Conservation (phyloP, 53 echinoderm and acorn worm species). For the Luidia sarsii region DNA sequence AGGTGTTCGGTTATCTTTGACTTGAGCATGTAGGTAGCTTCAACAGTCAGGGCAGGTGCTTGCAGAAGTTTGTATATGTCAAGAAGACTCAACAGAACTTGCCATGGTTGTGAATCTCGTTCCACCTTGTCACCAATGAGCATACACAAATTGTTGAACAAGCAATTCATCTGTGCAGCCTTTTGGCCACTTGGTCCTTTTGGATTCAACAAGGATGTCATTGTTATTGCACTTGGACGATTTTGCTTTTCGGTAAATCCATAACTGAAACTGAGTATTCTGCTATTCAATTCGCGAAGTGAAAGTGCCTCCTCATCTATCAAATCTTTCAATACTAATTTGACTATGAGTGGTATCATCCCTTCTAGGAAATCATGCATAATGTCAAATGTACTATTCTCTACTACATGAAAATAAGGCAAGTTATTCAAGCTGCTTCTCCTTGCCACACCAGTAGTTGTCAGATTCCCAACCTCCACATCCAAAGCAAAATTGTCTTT, state of each 20-base stretch:
- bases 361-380: conserved; percentile 62
- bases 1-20: conserved; percentile 51
- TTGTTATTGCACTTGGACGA: conserved; percentile 46
- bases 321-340: conserved; percentile 33
- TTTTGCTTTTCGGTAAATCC: conserved; percentile 52
- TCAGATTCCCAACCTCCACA: conserved; percentile 44
- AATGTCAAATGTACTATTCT: conserved; percentile 49
- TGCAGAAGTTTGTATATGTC: conserved; percentile 58
- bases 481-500: conserved; percentile 53
- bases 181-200: conserved; percentile 62
- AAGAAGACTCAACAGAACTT: conserved; percentile 57
- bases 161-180: conserved; percentile 71
- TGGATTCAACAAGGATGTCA: conserved; percentile 49
- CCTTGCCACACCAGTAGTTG: conserved; percentile 48
- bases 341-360: conserved; percentile 56
- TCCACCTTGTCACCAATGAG: conserved; percentile 59
- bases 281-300: conserved; percentile 25
- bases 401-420: conserved; percentile 50
- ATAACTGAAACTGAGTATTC: conserved; percentile 31
- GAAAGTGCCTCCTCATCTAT: conserved; percentile 22
- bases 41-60: conserved; percentile 58
- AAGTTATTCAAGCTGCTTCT: conserved; percentile 42
- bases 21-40: conserved; percentile 59
- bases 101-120: conserved; percentile 51
- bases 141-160: conserved; percentile 51